Percentiles rank a stretch among this genome's conserved stretches.
phyloP scores from a whole-genome alignment of 2,797 vertebrate genomes.

The Melanotaenia trifasciata region DNA sequence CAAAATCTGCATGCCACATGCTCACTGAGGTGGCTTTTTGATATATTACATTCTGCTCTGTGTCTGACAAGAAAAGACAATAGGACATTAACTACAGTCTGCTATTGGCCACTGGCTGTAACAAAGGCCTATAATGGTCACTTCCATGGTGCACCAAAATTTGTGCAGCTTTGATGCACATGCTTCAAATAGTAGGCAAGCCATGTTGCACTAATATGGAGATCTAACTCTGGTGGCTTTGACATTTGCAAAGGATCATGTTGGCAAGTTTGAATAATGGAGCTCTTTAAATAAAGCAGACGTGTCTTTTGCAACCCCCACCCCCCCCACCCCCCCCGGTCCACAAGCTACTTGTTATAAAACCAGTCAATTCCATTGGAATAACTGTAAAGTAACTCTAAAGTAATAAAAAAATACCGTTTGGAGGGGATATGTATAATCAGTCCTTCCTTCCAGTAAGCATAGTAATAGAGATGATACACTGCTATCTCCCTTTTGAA shows the following conservation, averaged over 20 bases:
- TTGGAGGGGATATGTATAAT: conserved; percentile 24
- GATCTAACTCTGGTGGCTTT: conserved; percentile 32
- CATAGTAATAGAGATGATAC: not conserved
- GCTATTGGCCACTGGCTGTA: not conserved
- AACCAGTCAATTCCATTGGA: conserved; percentile 51
- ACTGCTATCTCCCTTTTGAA: conserved; percentile 14
- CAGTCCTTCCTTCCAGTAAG: not conserved
- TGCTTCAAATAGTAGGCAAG: conserved; percentile 6
- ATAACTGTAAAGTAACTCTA: conserved; percentile 23
- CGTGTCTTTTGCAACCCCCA: not conserved
- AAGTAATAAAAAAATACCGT: conserved; percentile 17
- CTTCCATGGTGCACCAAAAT: not conserved
- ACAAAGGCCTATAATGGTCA: conserved; percentile 17
- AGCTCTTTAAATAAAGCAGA: conserved; percentile 21
- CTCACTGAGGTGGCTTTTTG: conserved; percentile 6
- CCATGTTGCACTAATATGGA: conserved; percentile 18
- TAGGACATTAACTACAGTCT: conserved; percentile 5
- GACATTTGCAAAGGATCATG: conserved; percentile 41
- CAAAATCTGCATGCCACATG: conserved; percentile 30
- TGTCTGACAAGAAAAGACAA: conserved; percentile 1
- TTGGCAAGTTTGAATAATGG: conserved; percentile 26
- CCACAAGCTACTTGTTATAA: conserved; percentile 18
- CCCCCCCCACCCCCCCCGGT: not conserved
- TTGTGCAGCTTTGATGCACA: conserved; percentile 23
- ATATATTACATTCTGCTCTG: conserved; percentile 11